Evolutionary conservation across 2,113 vertebrate species (phyloP).

Genomic region (Sturnira hondurensis): DNA sequence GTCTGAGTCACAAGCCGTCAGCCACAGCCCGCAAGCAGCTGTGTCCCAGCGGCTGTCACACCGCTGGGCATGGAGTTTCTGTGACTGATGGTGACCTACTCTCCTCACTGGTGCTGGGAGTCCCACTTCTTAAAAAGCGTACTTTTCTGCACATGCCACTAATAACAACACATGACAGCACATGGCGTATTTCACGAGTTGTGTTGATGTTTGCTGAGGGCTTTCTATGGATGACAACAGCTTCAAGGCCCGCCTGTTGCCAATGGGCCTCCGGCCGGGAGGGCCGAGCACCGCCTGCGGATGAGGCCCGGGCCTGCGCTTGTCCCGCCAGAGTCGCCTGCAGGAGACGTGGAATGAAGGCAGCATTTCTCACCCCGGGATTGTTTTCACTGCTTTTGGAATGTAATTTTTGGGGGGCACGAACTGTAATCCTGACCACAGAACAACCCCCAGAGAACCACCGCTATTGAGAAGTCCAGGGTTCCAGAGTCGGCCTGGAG

Average conservation of each 20-base stretch:
- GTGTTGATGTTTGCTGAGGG: background rate
- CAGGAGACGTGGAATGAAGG: background rate
- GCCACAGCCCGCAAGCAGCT: accelerated
- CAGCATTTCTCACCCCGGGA: background rate
- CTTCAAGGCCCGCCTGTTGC: accelerated
- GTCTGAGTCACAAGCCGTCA: background rate
- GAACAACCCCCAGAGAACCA: background rate
- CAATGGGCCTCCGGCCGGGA: background rate
- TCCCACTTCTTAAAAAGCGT: background rate
- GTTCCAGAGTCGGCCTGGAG: background rate
- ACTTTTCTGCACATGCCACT: background rate
- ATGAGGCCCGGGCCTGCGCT: background rate
- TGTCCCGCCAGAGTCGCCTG: background rate
- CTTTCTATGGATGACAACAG: background rate
- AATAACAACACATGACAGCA: background rate
- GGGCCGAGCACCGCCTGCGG: accelerated
- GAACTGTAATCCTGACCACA: background rate
- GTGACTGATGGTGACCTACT: background rate
- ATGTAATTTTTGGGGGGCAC: background rate
- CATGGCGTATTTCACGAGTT: no score
- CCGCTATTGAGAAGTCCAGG: background rate
- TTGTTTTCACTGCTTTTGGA: background rate
- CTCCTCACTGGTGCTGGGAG: background rate
- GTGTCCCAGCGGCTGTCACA: accelerated
- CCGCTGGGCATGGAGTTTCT: background rate